Percentiles rank a stretch among this genome's conserved stretches.
phyloP scores from a whole-genome alignment of 2,888 invertebrate genomes.

The Ectemnius lituratus region DNA sequence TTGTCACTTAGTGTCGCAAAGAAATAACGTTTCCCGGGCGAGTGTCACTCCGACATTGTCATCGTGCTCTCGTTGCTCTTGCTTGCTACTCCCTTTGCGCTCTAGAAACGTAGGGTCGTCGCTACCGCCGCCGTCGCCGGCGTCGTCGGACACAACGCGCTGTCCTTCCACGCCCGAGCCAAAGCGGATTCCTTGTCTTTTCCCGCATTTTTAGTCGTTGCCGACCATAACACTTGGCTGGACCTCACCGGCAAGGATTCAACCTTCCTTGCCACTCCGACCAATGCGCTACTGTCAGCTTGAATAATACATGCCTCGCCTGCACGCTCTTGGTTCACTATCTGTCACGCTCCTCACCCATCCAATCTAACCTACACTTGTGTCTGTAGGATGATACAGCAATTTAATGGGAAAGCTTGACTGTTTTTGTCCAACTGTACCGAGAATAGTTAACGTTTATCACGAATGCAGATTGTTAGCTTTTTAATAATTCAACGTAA shows the following conservation, averaged over 20 bases:
- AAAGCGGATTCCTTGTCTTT: background rate
- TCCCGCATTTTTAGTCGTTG: constrained; percentile 53
- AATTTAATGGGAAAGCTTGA: constrained; percentile 14
- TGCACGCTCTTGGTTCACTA: constrained; percentile 55
- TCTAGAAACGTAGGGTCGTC: constrained; percentile 50
- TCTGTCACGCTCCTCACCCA: no score
- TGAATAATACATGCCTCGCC: constrained; percentile 73
- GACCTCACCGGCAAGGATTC: constrained; percentile 36
- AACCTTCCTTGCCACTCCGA: constrained; percentile 54
- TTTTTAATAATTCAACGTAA: no score
- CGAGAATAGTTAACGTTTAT: no score
- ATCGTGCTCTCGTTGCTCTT: constrained; percentile 2
- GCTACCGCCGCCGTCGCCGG: constrained; percentile 27
- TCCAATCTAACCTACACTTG: no score
- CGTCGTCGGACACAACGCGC: constrained; percentile 37
- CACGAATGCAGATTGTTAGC: no score
- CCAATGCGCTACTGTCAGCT: constrained; percentile 68
- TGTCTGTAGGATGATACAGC: no score
- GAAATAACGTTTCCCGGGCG: constrained; percentile 69
- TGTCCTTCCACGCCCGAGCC: constrained; percentile 42
- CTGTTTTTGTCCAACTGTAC: background rate
- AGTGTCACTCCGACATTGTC: constrained; percentile 27
- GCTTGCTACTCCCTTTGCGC: constrained; percentile 23
- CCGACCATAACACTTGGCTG: constrained; percentile 46
- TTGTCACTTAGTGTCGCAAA: constrained; percentile 71